Evolutionary conservation across 2,888 invertebrate genomes (phyloP).

Genomic region (Cryptus armator): DNA sequence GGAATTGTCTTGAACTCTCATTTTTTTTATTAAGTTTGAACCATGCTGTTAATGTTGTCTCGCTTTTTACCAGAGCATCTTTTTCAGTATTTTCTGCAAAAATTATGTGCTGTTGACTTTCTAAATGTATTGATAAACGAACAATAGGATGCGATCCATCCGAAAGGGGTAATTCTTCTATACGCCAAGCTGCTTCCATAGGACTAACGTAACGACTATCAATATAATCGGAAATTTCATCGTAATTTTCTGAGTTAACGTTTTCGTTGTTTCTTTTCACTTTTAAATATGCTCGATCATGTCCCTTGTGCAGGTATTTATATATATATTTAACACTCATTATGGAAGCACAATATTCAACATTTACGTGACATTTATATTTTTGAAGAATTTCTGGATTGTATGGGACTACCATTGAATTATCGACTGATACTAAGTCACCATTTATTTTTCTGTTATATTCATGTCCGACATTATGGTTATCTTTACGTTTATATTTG

Average conservation of each 20-base stretch:
- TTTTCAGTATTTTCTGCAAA: conserved; percentile 55
- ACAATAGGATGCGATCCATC: conserved; percentile 62
- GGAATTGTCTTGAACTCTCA: conserved; percentile 15
- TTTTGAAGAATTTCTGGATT: conserved; percentile 57
- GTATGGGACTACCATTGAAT: conserved; percentile 66
- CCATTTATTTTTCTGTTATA: conserved; percentile 45
- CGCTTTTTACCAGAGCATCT: conserved; percentile 20
- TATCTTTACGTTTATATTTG: conserved; percentile 46
- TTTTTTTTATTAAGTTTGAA: conserved; percentile 54
- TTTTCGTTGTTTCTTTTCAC: background rate
- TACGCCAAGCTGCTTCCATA: conserved; percentile 69
- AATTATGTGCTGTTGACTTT: conserved; percentile 65
- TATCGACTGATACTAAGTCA: conserved; percentile 54
- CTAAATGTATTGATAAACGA: conserved; percentile 60
- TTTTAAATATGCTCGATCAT: conserved; percentile 51
- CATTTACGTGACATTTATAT: conserved; percentile 65
- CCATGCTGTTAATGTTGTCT: conserved; percentile 61
- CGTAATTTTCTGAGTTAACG: conserved; percentile 9
- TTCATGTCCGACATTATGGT: conserved; percentile 21
- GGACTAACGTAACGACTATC: conserved; percentile 64
- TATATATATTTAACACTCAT: conserved; percentile 31
- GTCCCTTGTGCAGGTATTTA: conserved; percentile 66
- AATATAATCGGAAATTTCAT: conserved; percentile 55
- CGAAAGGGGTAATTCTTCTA: conserved; percentile 65
- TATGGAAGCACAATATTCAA: conserved; percentile 67